Percentiles rank a stretch among this genome's conserved stretches.
phyloP scores from a whole-genome alignment of 2,113 vertebrate genomes.

The Ageneiosus marmoratus region DNA sequence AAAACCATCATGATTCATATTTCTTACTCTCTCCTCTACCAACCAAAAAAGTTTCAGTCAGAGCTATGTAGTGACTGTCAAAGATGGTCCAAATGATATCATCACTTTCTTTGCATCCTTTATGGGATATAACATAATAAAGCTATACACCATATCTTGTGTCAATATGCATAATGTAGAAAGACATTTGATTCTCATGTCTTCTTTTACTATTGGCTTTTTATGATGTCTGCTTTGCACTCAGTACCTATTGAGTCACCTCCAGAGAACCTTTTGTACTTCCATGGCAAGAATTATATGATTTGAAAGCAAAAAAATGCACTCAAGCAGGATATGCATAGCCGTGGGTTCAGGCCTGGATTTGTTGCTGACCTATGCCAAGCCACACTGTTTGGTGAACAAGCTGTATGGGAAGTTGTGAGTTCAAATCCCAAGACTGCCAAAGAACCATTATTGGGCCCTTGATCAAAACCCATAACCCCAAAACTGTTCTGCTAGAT shows the following conservation, averaged over 20 bases:
- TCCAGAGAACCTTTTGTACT: not conserved
- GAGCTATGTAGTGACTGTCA: not conserved
- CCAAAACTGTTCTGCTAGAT: not conserved
- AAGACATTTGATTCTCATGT: not conserved
- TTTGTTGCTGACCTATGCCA: slow-evolving; percentile 9
- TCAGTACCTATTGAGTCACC: not conserved
- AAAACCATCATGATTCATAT: not conserved
- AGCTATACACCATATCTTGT: not conserved
- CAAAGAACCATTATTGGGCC: not conserved
- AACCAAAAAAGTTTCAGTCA: not conserved
- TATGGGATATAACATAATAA: not conserved
- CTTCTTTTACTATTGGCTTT: not conserved
- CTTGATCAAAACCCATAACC: slow-evolving; percentile 16
- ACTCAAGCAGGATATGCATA: not conserved
- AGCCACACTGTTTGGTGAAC: not conserved
- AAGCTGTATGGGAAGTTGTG: not conserved
- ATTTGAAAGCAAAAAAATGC: not conserved
- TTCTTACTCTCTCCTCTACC: not conserved
- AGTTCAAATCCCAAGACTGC: not conserved
- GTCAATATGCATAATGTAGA: not conserved
- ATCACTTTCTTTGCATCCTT: not conserved
- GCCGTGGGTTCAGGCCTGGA: not conserved
- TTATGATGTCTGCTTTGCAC: not conserved
- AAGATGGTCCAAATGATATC: not conserved
- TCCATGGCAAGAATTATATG: not conserved